phyloP scores from a whole-genome alignment of 2,888 invertebrate genomes.

The Aphelenchoides bicaudatus region DNA sequence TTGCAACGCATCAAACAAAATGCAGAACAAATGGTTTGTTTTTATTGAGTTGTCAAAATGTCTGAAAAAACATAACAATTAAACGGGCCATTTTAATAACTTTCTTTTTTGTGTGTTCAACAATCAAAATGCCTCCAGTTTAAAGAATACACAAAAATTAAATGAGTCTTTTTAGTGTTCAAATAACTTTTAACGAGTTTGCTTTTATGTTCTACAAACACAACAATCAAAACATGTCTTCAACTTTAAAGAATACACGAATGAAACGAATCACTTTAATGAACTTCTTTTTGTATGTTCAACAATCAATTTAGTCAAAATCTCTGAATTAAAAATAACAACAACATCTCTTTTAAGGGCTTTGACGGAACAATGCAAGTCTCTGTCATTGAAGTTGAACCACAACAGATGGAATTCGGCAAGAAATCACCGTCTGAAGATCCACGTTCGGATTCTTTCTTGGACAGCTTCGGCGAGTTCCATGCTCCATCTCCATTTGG shows the following conservation, averaged over 20 bases:
- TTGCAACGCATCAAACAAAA: slow-evolving; percentile 50
- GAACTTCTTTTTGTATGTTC: no score
- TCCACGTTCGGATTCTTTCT: slow-evolving; percentile 28
- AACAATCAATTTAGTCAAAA: neutral
- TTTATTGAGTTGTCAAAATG: neutral
- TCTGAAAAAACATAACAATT: no score
- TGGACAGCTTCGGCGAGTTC: slow-evolving; percentile 40
- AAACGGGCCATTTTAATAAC: no score
- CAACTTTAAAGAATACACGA: no score
- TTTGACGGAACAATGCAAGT: slow-evolving; percentile 54
- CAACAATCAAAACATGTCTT: no score
- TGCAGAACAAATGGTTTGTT: slow-evolving; percentile 42
- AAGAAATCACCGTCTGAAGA: slow-evolving; percentile 20
- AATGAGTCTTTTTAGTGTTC: no score
- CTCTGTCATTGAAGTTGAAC: slow-evolving; percentile 52
- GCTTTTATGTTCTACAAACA: no score
- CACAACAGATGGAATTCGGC: slow-evolving; percentile 24
- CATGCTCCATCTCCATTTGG: slow-evolving; percentile 27
- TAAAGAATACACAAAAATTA: no score
- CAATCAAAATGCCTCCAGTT: no score
- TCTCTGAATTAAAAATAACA: neutral
- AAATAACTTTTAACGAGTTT: no score
- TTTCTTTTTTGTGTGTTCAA: no score
- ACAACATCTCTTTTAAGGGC: slow-evolving; percentile 27
- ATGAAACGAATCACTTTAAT: no score